Evolutionary conservation across 2,113 vertebrate species (phyloP).

Genomic region (Callopanchax toddi): DNA sequence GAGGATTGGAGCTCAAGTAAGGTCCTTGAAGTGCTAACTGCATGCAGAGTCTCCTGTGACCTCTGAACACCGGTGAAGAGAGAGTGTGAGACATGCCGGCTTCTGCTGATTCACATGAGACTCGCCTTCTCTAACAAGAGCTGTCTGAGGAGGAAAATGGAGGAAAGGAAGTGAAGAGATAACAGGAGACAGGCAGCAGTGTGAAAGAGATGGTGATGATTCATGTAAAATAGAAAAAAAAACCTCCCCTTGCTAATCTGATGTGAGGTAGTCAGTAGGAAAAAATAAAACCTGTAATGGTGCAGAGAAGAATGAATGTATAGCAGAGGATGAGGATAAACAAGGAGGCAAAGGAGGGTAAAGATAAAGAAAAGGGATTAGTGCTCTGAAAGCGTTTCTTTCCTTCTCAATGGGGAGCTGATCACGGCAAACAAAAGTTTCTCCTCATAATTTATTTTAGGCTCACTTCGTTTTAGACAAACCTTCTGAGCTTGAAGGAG

Average conservation of each 20-base stretch:
- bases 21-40: conserved; percentile 9
- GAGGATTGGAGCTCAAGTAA: conserved; percentile 13
- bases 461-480: conserved; percentile 42
- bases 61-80: conserved; percentile 47
- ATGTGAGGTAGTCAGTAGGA: conserved; percentile 21
- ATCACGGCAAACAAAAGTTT: conserved; percentile 48
- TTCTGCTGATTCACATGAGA: conserved; percentile 55
- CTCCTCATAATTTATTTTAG: conserved; percentile 31
- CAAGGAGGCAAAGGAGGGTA: conserved; percentile 9
- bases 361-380: conserved; percentile 34
- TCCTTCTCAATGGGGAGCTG: conserved; percentile 16
- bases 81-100: conserved; percentile 37
- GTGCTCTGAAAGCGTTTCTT: conserved; percentile 20
- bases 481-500: conserved; percentile 1
- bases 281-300: conserved; percentile 12
- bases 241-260: not conserved
- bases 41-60: conserved; percentile 39
- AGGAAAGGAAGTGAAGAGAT: conserved; percentile 40
- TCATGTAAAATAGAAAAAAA: conserved; percentile 38
- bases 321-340: conserved; percentile 9
- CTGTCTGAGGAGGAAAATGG: conserved; percentile 40
- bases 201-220: conserved; percentile 44
- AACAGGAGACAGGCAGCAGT: conserved; percentile 47
- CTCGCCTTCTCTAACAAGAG: conserved; percentile 50
- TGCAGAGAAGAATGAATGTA: conserved; percentile 21